Evolutionary conservation across 1,140 invertebrate genomes (phyloP).

Genomic region (Nasonia longicornis): DNA sequence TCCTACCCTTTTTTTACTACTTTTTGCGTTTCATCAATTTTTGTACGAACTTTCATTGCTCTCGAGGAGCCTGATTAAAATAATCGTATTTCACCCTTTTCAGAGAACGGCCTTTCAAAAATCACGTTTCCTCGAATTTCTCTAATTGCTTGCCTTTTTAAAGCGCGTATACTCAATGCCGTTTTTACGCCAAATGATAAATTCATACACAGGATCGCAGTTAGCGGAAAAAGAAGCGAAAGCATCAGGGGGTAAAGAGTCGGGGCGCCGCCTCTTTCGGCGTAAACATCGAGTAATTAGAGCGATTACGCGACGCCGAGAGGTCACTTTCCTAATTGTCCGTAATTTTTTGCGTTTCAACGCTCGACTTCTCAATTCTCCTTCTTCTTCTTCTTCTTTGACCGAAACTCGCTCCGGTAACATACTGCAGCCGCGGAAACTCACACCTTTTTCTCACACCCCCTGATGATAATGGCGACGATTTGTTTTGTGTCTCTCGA

Average conservation of each 20-base stretch:
- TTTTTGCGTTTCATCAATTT: background rate
- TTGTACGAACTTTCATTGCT: background rate
- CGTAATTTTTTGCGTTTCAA: background rate
- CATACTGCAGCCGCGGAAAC: background rate
- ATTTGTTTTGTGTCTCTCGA: background rate
- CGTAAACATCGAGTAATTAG: slow-evolving; percentile 22
- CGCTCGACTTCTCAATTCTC: background rate
- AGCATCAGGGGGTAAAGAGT: background rate
- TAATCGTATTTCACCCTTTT: too few relatives aligned
- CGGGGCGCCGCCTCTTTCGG: background rate
- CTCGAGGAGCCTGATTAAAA: too few relatives aligned
- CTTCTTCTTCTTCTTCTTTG: background rate
- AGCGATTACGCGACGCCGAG: background rate
- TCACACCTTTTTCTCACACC: background rate
- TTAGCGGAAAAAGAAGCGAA: background rate
- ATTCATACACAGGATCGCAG: background rate
- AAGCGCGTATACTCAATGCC: background rate
- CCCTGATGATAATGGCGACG: background rate
- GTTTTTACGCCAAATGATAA: background rate
- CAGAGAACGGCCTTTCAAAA: background rate
- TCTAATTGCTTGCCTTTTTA: background rate
- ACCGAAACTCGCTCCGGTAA: background rate
- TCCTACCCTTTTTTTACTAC: background rate
- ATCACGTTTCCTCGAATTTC: background rate
- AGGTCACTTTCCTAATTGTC: slow-evolving; percentile 9